Base-by-base conservation (phyloP, 2,888 invertebrate species). In the Nipponacmea schrenckii region DNA sequence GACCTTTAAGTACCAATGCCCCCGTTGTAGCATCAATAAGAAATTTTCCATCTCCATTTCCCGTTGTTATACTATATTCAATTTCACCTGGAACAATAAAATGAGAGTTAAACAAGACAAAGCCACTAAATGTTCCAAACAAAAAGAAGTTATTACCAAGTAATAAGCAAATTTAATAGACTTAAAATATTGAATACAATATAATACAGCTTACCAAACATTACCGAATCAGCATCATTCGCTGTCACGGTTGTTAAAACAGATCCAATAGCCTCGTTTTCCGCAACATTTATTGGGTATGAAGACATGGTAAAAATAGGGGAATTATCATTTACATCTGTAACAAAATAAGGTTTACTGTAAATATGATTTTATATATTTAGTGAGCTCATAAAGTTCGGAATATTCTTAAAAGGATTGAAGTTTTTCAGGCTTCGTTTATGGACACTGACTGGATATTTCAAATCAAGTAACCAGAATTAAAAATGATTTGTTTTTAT, bases 281-380 rank as follows among this genome's bases (percentile, higher is more conserved):
- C 82, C 1, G 72, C 50, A 2, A 79, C 64, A 17, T 74, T 67
- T 8, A 62, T 72, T 15, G 79, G 69, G 62, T 75, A 78, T 0
- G 73, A 26, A 10, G 73, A 68, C 2, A 67, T 27, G 26, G 62
- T 48, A 56, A 83, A 83, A 0, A 70, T 26, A 5, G 83, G 84
- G 8, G 73, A 74, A 2, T 80, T 82, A 39, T 84, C 82, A 66
- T 83, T 84, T 5, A 80, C 74, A 71, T 82, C 80, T 31, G 72
- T 75, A n/a, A 84, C 77, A 12, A 7, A 39, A 39, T 7, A n/a
- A 39, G 39, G 10, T 39, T 10, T 39, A 39, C 10, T 39, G 5
- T 31, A 5, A 31, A 31, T 31, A 31, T 3, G 5, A 3, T 31
- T 31, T 31, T 31, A 31, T 31, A 31, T 31, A 31, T 31, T 31